A percentile compares a stretch with the other conserved stretches of the same genome.
Evolutionary conservation across 2,113 vertebrate genomes (phyloP).

Genomic region (Bos javanicus): DNA sequence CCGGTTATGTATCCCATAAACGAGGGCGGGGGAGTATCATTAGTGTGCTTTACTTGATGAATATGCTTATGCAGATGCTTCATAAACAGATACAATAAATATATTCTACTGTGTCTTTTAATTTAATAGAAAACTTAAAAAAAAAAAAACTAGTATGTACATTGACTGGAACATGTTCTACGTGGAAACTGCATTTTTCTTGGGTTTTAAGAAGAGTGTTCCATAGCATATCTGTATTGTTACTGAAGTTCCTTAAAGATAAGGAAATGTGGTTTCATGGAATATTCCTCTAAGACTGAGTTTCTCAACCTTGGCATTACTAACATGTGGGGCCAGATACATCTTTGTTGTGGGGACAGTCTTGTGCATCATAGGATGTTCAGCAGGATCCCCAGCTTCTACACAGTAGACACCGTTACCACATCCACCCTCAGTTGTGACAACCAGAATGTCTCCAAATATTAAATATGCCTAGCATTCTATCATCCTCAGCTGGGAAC

Average conservation of each 20-base stretch:
- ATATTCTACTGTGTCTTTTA: neutral
- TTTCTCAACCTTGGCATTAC: neutral
- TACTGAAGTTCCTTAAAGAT: conserved; percentile 6
- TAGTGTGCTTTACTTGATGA: neutral
- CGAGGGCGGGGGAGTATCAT: neutral
- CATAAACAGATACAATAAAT: neutral
- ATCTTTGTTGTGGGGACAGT: neutral
- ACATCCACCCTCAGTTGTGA: neutral
- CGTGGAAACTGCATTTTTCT: neutral
- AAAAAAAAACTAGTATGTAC: neutral
- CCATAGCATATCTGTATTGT: neutral
- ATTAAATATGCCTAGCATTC: neutral
- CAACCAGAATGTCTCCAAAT: neutral
- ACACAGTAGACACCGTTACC: neutral
- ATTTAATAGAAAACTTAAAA: neutral
- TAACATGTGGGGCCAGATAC: neutral
- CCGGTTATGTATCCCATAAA: neutral
- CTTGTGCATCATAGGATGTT: no score
- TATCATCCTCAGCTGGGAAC: neutral
- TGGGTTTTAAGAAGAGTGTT: neutral
- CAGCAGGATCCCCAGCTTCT: neutral
- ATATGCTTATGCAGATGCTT: neutral
- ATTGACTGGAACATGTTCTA: neutral
- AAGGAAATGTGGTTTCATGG: neutral
- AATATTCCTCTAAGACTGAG: neutral